Evolutionary conservation across 2,113 vertebrate species (phyloP).

Genomic region (Pluvianellus socialis): DNA sequence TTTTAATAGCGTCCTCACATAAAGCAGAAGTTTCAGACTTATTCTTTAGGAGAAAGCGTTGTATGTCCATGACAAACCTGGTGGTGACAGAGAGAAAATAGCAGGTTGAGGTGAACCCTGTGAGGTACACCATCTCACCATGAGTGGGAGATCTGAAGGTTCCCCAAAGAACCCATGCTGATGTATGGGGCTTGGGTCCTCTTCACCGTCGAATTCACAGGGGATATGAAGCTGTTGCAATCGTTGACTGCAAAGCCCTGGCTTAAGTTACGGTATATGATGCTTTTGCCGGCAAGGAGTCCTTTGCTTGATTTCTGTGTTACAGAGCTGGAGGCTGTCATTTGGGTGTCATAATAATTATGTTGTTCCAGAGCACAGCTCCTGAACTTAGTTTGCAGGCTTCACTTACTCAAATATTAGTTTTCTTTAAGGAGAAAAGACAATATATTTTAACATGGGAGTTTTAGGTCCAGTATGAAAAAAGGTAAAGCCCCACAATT

Average conservation of each 20-base stretch:
- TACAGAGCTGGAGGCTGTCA: background rate
- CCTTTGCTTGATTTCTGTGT: background rate
- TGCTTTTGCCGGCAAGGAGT: background rate
- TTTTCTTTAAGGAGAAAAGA: background rate
- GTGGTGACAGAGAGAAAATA: background rate
- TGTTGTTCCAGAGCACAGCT: background rate
- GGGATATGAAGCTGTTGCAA: background rate
- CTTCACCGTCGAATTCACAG: background rate
- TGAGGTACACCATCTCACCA: background rate
- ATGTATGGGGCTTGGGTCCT: rapidly evolving
- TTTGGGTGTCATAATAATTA: too few relatives aligned
- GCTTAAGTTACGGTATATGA: background rate
- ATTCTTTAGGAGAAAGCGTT: background rate
- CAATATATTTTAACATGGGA: background rate
- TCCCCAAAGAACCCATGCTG: background rate
- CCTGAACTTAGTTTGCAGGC: background rate
- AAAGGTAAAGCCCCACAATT: background rate
- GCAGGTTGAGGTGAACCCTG: rapidly evolving
- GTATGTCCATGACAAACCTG: background rate
- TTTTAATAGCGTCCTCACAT: background rate
- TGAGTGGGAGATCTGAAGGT: background rate
- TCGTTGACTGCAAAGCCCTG: background rate
- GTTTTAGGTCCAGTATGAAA: background rate
- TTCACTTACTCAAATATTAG: background rate
- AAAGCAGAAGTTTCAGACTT: background rate